These are phyloP conservation scores for Anoplopoma fimbria DNA, from an alignment of 2,113 vertebrate genomes.

Conservation along the genomic window DNA sequence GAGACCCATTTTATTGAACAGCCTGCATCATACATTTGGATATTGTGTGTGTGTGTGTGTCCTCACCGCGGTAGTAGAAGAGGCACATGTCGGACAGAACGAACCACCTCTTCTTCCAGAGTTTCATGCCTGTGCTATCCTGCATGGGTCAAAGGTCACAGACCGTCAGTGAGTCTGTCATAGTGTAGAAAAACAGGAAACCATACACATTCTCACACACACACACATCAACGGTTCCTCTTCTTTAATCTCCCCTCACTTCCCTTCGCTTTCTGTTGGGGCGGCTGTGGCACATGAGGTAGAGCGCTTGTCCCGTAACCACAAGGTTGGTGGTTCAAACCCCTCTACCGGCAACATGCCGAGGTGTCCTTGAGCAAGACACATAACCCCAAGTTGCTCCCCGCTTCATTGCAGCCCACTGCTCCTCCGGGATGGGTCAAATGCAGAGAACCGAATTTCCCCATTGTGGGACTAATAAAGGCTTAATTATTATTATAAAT, in stretches of 20 bases:
- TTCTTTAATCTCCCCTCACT: constrained; percentile 20
- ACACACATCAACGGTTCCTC: not conserved
- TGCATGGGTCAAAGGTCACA: constrained; percentile 71
- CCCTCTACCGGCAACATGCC: too few species aligned
- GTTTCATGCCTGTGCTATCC: constrained; percentile 98
- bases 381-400: too few species aligned
- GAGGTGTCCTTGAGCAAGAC: too few species aligned
- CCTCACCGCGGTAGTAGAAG: constrained; percentile 96
- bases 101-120: constrained; percentile 99
- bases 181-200: not conserved
- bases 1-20: not conserved
- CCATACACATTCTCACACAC: not conserved
- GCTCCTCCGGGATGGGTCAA: too few species aligned
- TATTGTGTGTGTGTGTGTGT: constrained; percentile 36
- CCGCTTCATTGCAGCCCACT: too few species aligned
- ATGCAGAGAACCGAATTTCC: too few species aligned
- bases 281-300: too few species aligned
- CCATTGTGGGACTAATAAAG: too few species aligned
- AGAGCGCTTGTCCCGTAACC: too few species aligned
- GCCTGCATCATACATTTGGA: not conserved
- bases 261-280: too few species aligned
- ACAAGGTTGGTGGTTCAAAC: too few species aligned
- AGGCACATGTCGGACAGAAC: constrained; percentile 97
- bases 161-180: not conserved
- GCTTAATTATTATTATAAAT: too few species aligned